Base-by-base conservation (phyloP, 2,797 vertebrate genomes). In the Diplodus sargus region DNA sequence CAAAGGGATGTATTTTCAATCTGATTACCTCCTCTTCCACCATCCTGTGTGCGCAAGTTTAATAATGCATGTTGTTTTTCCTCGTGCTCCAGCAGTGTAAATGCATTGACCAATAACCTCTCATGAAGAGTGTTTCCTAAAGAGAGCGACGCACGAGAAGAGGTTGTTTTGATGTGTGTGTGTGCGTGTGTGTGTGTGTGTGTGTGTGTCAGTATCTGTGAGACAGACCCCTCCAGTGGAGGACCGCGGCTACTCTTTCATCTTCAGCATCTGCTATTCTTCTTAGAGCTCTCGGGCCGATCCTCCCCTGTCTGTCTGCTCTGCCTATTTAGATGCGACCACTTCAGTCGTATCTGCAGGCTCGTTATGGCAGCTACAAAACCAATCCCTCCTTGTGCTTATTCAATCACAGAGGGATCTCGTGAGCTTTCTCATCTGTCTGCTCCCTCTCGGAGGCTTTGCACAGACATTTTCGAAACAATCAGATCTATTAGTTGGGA, bases 321-420 rank as follows among this genome's bases (percentile, higher is more conserved):
- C 73, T 3, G 79, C 72, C 84, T 74, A 58, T 85, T 87, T 82
- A 78, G 69, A 84, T 84, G 74, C 64, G 52, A 92, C 89, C 91
- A 89, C 91, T 93, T 92, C 92, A 91, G 83, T 91, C 88, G 74
- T 88, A 88, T 92, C 87, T 90, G 78, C 82, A 87, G 87, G 79
- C 89, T 86, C 86, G 74, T 87, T 86, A 81, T 72, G 81, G 86
- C 76, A 79, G 85, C 76, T 66, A 70, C 86, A 69, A 85, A 85
- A 81, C 85, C 90, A 82, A 85, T 83, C 85, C 88, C 84, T 71
- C 82, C 76, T 66, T 80, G 80, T 90, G 87, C 90, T 89, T 82
- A 82, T 91, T 92, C 86, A 91, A 93, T 93, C 91, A 91, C 81
- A 78, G 79, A 58, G 77, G 89, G 89, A 92, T 90, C 83, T 81